Evolutionary conservation across 2,797 vertebrate genomes (phyloP), one percentile per base, ranked within the genome.

Genomic region (Rhincodon typus): DNA sequence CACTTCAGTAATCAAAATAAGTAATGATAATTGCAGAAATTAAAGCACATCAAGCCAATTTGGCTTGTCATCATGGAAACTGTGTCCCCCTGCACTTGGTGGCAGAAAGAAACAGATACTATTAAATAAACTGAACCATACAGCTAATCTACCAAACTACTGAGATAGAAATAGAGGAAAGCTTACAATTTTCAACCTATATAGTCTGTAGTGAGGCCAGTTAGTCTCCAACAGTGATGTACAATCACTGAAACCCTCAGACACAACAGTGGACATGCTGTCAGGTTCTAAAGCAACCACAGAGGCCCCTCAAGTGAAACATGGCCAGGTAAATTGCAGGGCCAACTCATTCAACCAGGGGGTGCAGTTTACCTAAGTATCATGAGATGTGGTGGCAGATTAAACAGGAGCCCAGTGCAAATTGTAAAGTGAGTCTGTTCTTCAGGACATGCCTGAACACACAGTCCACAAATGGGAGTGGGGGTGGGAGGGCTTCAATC

Each of bases 1-100:
- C 38, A 93, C 19, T 3, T n/a, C 34, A 93, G 62, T 67, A 93
- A 93, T 93, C 38, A 93, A 67, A 67, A 93, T 67, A 66, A 93
- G 67, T 93, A 67, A 93, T 93, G 66, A 38, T 93, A 93, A 67
- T 93, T 93, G 19, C n/a, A 21, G 23, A 23, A 93, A 66, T 93
- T 93, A 93, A 93, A 62, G 90, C 62, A 93, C 67, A 93, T 69
- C 34, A 38, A 69, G 90, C 21, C 90, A 93, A 93, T 93, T 25
- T 69, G 62, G n/a, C n/a, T 66, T 67, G 62, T 93, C 8, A 19
- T 38, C n/a, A 93, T 93, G 90, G n/a, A 38, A 93, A 93, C 90
- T 69, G 2, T 6, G 62, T 23, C 34, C n/a, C 90, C n/a, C 34
- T 25, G 90, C 90, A 42, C 90, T 62, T 93, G 62, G 62, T 67